These are phyloP conservation scores for Cassiopea xamachana DNA, from an alignment of 30 jellyfish, hydroid and myxozoan species.

Conservation along the genomic window DNA sequence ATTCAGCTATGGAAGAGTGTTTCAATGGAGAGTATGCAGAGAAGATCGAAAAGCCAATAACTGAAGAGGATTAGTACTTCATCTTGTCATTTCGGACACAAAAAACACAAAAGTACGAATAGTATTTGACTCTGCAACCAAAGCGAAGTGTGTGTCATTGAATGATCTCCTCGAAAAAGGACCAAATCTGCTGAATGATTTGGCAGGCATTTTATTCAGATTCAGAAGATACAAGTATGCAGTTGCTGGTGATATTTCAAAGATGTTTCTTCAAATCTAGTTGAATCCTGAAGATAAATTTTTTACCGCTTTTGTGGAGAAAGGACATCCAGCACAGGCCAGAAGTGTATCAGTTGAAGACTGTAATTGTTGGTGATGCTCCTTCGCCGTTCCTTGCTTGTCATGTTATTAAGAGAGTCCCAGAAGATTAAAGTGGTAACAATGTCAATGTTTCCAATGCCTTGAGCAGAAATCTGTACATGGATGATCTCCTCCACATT, in stretches of 20 bases:
- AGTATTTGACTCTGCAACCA: conserved; percentile 47
- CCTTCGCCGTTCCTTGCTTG: conserved; percentile 42
- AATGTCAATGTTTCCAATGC: neutral
- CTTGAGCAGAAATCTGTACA: conserved; percentile 3
- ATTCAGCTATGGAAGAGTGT: neutral
- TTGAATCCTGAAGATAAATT: conserved; percentile 34
- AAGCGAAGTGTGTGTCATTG: neutral
- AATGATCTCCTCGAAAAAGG: conserved; percentile 11
- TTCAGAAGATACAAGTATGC: conserved; percentile 35
- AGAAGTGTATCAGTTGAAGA: conserved; percentile 26
- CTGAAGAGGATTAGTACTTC: neutral
- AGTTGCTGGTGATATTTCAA: conserved; percentile 26
- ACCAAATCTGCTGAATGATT: conserved; percentile 37
- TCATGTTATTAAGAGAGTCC: conserved; percentile 15
- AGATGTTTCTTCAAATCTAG: conserved; percentile 44
- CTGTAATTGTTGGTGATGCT: neutral
- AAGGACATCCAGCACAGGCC: conserved; percentile 26
- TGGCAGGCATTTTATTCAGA: conserved; percentile 42
- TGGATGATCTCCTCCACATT: conserved; percentile 39
- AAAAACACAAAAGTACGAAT: conserved; percentile 28
- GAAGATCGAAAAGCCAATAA: neutral
- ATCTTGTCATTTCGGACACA: neutral
- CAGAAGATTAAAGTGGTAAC: conserved; percentile 7
- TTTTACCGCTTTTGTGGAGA: conserved; percentile 55
- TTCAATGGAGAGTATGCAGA: neutral